phyloP scores from a whole-genome alignment of 2,797 vertebrate genomes.

The Miichthys miiuy region DNA sequence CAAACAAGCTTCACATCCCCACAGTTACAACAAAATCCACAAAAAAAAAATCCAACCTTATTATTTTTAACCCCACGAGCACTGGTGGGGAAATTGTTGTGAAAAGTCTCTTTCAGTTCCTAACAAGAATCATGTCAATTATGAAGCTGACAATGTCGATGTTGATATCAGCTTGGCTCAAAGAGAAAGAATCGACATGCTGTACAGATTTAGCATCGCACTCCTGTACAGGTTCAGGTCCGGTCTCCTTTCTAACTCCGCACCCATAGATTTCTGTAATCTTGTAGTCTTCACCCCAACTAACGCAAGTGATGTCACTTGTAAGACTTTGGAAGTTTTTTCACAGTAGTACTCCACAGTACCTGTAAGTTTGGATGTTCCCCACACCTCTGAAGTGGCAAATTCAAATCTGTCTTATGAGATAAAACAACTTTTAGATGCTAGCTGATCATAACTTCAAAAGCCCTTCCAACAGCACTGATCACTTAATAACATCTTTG shows the following conservation, averaged over 20 bases:
- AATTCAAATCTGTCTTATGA: not conserved
- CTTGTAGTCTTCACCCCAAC: not conserved
- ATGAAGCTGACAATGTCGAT: not conserved
- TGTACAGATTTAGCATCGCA: not conserved
- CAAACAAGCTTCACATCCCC: not conserved
- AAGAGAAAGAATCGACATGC: not conserved
- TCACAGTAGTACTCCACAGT: not conserved
- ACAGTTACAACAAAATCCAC: not conserved
- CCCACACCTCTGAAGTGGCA: too few relatives aligned
- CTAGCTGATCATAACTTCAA: not conserved
- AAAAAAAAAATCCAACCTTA: not conserved
- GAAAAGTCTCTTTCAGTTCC: not conserved
- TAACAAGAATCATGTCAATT: not conserved
- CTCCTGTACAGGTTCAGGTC: not conserved
- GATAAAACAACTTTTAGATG: not conserved
- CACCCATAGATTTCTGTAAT: not conserved
- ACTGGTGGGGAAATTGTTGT: not conserved
- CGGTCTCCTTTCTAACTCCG: not conserved
- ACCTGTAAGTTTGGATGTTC: not conserved
- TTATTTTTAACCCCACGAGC: not conserved
- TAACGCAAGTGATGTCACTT: not conserved
- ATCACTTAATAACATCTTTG: not conserved
- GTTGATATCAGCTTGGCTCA: not conserved
- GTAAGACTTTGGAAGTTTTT: too few relatives aligned
- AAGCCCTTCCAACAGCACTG: not conserved